Evolutionary conservation across 2,113 vertebrate species (phyloP).

Genomic region (Bambusicola thoracicus): DNA sequence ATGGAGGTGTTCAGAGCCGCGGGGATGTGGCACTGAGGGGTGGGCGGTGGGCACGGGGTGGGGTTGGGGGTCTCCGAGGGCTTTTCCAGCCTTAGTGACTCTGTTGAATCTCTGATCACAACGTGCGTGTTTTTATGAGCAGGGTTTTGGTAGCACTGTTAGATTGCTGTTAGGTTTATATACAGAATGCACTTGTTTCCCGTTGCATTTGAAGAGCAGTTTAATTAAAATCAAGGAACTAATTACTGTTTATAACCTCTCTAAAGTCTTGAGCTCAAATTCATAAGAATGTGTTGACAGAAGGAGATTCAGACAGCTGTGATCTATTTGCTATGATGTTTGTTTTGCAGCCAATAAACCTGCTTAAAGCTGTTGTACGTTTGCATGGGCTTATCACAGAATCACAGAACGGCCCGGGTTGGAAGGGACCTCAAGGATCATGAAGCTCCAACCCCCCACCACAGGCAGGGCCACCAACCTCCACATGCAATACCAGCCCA

Average conservation of each 20-base stretch:
- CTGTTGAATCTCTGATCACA: too few relatives aligned
- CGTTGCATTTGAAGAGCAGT: not conserved
- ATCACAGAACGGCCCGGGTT: too few relatives aligned
- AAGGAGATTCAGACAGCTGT: accelerated
- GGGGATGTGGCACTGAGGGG: too few relatives aligned
- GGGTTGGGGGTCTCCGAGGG: too few relatives aligned
- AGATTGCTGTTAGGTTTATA: not conserved
- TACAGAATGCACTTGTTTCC: not conserved
- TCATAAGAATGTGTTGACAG: not conserved
- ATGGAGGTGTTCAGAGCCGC: too few relatives aligned
- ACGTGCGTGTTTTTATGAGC: not conserved
- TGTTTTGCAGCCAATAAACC: not conserved
- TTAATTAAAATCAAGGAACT: not conserved
- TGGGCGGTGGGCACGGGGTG: too few relatives aligned
- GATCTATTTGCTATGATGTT: too few relatives aligned
- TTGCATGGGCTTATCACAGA: not conserved
- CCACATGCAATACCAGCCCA: too few relatives aligned
- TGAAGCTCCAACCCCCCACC: too few relatives aligned
- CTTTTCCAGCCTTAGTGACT: too few relatives aligned
- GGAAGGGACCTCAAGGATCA: too few relatives aligned
- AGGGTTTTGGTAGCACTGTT: not conserved
- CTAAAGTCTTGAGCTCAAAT: not conserved
- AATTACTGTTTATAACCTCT: not conserved
- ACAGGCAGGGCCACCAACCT: too few relatives aligned
- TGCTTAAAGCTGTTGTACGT: not conserved